Conservation (phyloP, 2,888 invertebrate genomes). For the Petrolisthes manimaculis region DNA sequence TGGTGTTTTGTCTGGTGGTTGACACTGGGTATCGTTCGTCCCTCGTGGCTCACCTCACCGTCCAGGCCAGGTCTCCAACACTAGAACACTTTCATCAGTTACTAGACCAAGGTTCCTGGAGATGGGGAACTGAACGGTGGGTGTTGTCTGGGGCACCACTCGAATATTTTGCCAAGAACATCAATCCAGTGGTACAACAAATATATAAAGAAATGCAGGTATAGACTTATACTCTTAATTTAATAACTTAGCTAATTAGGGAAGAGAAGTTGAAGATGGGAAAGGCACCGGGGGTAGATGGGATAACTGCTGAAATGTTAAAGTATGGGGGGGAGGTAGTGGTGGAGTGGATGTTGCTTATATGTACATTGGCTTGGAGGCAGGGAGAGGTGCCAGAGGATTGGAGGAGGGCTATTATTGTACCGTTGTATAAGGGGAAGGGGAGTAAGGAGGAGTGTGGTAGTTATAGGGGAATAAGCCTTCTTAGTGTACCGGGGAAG, state of each 20-base stretch:
- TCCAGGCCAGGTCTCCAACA: conserved; percentile 66
- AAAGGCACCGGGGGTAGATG: not conserved
- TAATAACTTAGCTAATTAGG: too few relatives aligned
- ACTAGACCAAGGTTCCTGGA: conserved; percentile 1
- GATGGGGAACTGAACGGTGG: conserved; percentile 14
- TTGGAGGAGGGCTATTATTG: too few relatives aligned
- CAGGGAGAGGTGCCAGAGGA: too few relatives aligned
- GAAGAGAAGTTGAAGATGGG: not conserved
- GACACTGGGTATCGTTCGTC: conserved; percentile 39
- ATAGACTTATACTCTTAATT: too few relatives aligned
- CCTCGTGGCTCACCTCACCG: conserved; percentile 66
- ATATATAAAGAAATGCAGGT: conserved; percentile 16
- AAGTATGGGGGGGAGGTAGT: too few relatives aligned
- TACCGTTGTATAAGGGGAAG: not conserved
- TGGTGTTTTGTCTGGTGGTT: conserved; percentile 51
- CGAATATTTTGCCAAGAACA: not conserved
- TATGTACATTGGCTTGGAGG: too few relatives aligned
- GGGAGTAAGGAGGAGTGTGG: too few relatives aligned
- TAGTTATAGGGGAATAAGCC: too few relatives aligned
- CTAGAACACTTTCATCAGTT: conserved; percentile 43
- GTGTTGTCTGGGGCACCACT: not conserved
- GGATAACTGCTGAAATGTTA: too few relatives aligned
- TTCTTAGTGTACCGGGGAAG: too few relatives aligned
- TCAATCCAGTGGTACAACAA: not conserved
- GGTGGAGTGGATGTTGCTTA: too few relatives aligned